These are phyloP conservation scores for Uropsilus gracilis DNA, from an alignment of 2,113 vertebrate species.

Conservation along the genomic window DNA sequence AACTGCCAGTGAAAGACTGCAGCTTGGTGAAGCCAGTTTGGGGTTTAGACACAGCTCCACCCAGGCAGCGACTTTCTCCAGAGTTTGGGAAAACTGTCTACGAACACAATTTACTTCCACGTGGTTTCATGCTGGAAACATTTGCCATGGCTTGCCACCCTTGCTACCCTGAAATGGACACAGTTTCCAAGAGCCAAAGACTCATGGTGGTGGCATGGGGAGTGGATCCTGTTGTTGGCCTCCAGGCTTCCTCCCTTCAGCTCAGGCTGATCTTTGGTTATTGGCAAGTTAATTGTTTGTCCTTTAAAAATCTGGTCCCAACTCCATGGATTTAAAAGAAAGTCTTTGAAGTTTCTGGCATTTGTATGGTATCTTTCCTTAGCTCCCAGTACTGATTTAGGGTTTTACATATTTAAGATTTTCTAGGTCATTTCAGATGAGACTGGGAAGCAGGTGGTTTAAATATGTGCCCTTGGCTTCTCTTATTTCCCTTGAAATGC, in stretches of 20 bases:
- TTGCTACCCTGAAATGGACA: not conserved
- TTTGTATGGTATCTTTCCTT: slow-evolving; percentile 65
- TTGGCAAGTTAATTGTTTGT: not conserved
- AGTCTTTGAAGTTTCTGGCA: slow-evolving; percentile 80
- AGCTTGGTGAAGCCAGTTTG: too few relatives aligned
- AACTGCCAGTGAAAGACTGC: not conserved
- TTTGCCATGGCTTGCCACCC: not conserved
- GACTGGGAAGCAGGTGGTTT: slow-evolving; percentile 60
- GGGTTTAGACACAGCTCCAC: not conserved
- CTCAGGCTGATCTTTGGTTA: slow-evolving; percentile 1
- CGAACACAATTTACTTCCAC: not conserved
- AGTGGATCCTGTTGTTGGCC: too few relatives aligned
- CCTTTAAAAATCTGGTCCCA: slow-evolving; percentile 46
- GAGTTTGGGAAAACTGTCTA: not conserved
- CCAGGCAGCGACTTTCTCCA: not conserved
- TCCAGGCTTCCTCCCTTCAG: not conserved
- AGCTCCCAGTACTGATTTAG: slow-evolving; percentile 64
- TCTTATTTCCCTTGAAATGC: not conserved
- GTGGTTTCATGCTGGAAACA: not conserved
- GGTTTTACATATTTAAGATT: slow-evolving; percentile 76
- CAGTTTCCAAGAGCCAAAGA: not conserved
- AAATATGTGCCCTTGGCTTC: slow-evolving; percentile 51
- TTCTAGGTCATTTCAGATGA: slow-evolving; percentile 69
- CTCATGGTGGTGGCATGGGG: too few relatives aligned
- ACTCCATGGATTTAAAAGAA: slow-evolving; percentile 70